Evolutionary conservation across 2,797 vertebrate genomes (phyloP).

Genomic region (Labeo calbasu): DNA sequence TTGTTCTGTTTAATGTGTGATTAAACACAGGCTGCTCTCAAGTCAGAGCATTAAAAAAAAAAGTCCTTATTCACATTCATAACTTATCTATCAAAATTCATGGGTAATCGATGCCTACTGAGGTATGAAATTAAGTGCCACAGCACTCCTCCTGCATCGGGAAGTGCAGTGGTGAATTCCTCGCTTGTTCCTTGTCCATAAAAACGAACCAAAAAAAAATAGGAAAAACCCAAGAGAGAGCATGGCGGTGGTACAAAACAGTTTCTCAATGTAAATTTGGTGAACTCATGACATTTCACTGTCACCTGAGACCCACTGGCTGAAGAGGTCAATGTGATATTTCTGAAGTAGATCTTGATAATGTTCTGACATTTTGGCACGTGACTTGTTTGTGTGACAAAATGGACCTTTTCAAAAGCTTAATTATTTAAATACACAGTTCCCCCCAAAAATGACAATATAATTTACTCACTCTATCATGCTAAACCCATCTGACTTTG

Average conservation of each 20-base stretch:
- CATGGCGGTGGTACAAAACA: background rate
- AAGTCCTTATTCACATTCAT: conserved; percentile 73
- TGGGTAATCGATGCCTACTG: conserved; percentile 79
- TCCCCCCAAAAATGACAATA: background rate
- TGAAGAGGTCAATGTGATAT: conserved; percentile 48
- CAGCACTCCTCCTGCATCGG: conserved; percentile 61
- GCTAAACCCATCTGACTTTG: background rate
- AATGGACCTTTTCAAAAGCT: background rate
- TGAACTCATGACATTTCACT: conserved; percentile 48
- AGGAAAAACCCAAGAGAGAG: conserved; percentile 13
- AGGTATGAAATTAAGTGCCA: conserved; percentile 79
- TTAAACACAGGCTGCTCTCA: conserved; percentile 65
- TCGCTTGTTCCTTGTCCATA: conserved; percentile 54
- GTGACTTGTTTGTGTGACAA: background rate
- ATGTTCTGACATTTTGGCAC: conserved; percentile 39
- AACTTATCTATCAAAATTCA: conserved; percentile 77
- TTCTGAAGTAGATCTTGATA: conserved; percentile 42
- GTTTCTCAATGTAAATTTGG: background rate
- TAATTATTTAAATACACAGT: background rate
- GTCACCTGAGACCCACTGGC: conserved; percentile 27
- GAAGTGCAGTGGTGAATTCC: conserved; percentile 71
- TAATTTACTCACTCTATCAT: background rate
- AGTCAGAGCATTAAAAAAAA: conserved; percentile 47
- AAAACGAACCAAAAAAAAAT: conserved; percentile 50
- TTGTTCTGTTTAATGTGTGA: conserved; percentile 66